Conservation (phyloP, 2,888 invertebrate species). For the Calameuta pallipes region DNA sequence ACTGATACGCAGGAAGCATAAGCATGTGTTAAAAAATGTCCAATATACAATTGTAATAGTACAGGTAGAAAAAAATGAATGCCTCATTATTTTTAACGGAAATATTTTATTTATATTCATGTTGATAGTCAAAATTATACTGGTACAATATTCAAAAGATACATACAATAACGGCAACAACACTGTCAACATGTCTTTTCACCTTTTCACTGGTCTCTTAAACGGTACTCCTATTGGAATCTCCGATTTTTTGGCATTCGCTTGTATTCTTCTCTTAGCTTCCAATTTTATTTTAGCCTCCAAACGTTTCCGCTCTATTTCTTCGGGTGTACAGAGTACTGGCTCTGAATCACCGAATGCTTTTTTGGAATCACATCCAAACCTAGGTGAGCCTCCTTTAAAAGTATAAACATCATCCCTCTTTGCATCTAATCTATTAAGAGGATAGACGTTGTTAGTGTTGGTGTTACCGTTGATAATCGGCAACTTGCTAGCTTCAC, state of each 20-base stretch:
- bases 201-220: conserved; percentile 38
- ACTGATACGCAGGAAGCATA: background rate
- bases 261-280: conserved; percentile 65
- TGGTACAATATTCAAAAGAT: background rate
- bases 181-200: conserved; percentile 23
- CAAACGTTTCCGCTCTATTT: conserved; percentile 73
- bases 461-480: conserved; percentile 19
- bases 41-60: background rate
- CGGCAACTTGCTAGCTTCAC: conserved; percentile 18
- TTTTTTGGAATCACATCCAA: conserved; percentile 18
- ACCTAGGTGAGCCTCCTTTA: conserved; percentile 28
- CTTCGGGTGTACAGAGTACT: conserved; percentile 70
- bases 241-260: conserved; percentile 13
- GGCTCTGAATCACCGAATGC: conserved; percentile 57
- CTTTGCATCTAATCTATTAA: conserved; percentile 39
- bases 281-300: conserved; percentile 72
- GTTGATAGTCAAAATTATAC: background rate
- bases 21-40: background rate
- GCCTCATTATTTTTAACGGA: background rate
- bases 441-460: conserved; percentile 26
- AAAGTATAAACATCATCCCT: conserved; percentile 29
- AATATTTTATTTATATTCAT: background rate
- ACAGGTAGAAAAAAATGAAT: background rate
- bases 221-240: conserved; percentile 11
- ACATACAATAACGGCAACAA: background rate